Conservation (phyloP, 2,113 vertebrate species). For the Hyaena hyaena region DNA sequence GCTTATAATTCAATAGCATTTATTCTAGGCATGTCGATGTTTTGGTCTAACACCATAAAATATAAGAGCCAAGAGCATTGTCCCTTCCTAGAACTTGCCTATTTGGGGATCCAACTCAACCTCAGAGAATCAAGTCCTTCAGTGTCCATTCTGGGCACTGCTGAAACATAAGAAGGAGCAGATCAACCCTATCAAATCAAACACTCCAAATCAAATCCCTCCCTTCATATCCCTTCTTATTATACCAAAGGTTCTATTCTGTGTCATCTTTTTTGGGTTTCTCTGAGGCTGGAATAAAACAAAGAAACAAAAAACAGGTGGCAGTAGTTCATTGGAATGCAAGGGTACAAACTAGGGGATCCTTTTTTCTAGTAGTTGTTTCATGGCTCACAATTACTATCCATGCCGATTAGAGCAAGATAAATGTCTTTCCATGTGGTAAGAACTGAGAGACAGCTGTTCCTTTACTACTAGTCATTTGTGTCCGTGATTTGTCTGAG, state of each 20-base stretch:
- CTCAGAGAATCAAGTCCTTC: accelerated
- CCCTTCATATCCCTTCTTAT: not conserved
- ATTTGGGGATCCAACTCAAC: not conserved
- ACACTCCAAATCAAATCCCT: not conserved
- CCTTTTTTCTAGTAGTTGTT: slow-evolving; percentile 65
- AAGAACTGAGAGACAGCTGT: slow-evolving; percentile 63
- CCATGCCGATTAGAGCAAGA: slow-evolving; percentile 66
- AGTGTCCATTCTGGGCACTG: not conserved
- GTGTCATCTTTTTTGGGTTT: not conserved
- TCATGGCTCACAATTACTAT: slow-evolving; percentile 64
- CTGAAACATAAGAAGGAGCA: not conserved
- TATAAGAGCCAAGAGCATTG: not conserved
- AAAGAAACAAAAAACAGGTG: slow-evolving; percentile 40
- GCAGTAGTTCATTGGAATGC: slow-evolving; percentile 49
- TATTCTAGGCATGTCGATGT: not conserved
- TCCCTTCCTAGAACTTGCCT: not conserved
- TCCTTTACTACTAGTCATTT: slow-evolving; percentile 47
- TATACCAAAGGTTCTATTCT: accelerated
- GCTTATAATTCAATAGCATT: not conserved
- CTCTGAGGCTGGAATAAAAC: not conserved
- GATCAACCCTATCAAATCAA: not conserved
- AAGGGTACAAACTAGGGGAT: not conserved
- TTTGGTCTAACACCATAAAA: not conserved
- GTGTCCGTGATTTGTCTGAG: not conserved
- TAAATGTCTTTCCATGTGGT: slow-evolving; percentile 56